Evolutionary conservation across 2,797 vertebrate genomes (phyloP).

Genomic region (Masticophis lateralis): DNA sequence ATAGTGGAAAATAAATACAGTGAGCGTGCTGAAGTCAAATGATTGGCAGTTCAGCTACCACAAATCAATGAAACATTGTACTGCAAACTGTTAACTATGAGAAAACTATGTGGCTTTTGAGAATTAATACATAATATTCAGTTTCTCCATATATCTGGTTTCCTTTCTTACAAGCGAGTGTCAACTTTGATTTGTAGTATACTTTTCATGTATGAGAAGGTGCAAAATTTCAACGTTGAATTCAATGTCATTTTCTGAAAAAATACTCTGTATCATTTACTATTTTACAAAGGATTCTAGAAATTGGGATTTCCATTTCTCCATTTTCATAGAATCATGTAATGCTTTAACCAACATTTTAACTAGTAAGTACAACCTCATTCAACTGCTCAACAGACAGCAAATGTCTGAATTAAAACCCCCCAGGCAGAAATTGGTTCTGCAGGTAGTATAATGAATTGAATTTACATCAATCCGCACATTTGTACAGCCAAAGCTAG

Average conservation of each 20-base stretch:
- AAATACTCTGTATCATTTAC: not conserved
- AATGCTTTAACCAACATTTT: not conserved
- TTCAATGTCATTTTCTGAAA: not conserved
- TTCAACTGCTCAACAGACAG: not conserved
- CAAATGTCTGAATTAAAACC: not conserved
- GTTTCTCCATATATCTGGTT: not conserved
- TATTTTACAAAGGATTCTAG: not conserved
- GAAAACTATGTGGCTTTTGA: not conserved
- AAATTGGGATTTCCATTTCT: not conserved
- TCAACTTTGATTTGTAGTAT: not conserved
- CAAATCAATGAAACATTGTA: not conserved
- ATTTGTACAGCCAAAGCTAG: not conserved
- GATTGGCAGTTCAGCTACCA: not conserved
- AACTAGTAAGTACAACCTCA: not conserved
- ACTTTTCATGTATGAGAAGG: not conserved
- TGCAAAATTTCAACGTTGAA: not conserved
- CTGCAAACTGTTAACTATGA: not conserved
- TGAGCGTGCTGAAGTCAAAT: conserved; percentile 6
- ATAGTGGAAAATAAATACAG: conserved; percentile 19
- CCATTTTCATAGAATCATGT: not conserved
- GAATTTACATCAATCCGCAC: not conserved
- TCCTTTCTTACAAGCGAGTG: not conserved
- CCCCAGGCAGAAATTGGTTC: not conserved
- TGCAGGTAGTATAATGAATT: not conserved
- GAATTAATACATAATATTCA: not conserved